A percentile compares a stretch with the other conserved stretches of the same genome.
These are phyloP conservation scores for Hyperoplus lanceolatus DNA, from an alignment of 2,797 vertebrate genomes.

Conservation along the genomic window DNA sequence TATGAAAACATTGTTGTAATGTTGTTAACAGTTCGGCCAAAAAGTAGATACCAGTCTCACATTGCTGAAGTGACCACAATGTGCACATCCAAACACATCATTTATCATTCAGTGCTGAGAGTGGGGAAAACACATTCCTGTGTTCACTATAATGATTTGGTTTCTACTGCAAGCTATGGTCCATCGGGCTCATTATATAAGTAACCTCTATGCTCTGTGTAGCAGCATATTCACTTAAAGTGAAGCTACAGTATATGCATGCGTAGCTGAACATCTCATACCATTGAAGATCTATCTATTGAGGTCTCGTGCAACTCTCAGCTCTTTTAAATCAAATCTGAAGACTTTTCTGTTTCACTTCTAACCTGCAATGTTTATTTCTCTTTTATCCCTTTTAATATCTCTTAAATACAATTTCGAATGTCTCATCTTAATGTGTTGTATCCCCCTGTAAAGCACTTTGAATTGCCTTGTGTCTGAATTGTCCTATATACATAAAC, in stretches of 20 bases:
- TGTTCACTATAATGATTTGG: conserved; percentile 47
- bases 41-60: conserved; percentile 35
- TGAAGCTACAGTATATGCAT: neutral
- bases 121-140: conserved; percentile 57
- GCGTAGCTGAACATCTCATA: neutral
- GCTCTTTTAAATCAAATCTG: no score
- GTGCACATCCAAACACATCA: conserved; percentile 29
- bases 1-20: conserved; percentile 44
- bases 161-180: conserved; percentile 20
- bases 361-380: no score
- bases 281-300: conserved; percentile 1
- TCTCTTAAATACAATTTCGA: no score
- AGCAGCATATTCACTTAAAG: neutral
- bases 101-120: conserved; percentile 30
- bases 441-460: no score
- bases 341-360: no score
- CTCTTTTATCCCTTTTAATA: no score
- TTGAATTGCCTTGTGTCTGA: no score
- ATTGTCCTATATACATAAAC: no score
- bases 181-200: conserved; percentile 10
- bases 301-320: no score
- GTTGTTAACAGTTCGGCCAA: conserved; percentile 43
- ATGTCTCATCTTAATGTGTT: no score
- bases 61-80: conserved; percentile 51
- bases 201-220: neutral